phyloP scores from a whole-genome alignment of 2,113 vertebrate genomes.

The Hippotragus niger region DNA sequence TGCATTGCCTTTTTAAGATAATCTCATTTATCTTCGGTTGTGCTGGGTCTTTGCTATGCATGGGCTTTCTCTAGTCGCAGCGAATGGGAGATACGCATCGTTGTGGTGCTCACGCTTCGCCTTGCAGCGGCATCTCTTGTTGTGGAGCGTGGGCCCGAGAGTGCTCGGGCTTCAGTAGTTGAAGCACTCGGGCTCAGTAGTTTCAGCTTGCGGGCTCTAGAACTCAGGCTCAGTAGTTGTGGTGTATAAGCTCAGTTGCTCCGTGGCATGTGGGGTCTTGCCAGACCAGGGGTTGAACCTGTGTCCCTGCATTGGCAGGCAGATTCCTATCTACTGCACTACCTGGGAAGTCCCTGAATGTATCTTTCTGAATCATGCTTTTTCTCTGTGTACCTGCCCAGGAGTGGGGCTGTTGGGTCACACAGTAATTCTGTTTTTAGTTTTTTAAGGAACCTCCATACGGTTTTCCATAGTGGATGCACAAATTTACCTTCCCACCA shows the following conservation, averaged over 20 bases:
- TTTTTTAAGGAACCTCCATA: neutral
- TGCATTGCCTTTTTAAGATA: neutral
- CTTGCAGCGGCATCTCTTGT: neutral
- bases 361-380: neutral
- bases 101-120: rapidly evolving
- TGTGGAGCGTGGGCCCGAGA: neutral
- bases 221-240: neutral
- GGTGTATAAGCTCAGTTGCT: neutral
- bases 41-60: neutral
- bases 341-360: neutral
- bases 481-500: neutral
- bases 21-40: neutral
- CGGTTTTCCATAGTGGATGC: neutral
- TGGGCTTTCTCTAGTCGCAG: neutral
- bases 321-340: neutral
- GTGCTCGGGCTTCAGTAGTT: neutral
- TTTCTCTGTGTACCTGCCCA: neutral
- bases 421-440: neutral
- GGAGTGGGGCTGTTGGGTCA: neutral
- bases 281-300: neutral
- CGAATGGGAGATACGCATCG: rapidly evolving
- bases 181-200: rapidly evolving
- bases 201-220: neutral
- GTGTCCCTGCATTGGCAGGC: neutral
- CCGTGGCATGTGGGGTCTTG: neutral